A percentile compares a stretch with the other conserved stretches of the same genome.
These are phyloP conservation scores for Pangasius mekongensis DNA, from an alignment of 2,797 vertebrate genomes.

Conservation along the genomic window DNA sequence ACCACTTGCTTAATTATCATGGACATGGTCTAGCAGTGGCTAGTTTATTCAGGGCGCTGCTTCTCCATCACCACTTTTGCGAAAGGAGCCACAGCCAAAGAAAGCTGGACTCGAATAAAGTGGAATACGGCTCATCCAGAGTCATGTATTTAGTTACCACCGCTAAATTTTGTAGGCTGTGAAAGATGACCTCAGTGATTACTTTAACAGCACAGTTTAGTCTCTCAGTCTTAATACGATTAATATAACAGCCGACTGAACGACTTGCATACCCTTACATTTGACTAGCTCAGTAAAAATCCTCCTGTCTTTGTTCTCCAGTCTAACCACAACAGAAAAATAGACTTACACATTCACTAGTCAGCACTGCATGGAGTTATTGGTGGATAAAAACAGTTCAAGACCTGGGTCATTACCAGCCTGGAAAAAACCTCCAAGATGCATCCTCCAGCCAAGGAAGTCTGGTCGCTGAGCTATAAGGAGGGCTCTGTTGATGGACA, in stretches of 20 bases:
- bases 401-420: neutral
- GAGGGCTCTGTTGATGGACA: neutral
- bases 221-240: neutral
- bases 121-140: slow-evolving; percentile 5
- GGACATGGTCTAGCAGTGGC: slow-evolving; percentile 45
- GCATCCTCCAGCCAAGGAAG: neutral
- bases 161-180: slow-evolving; percentile 7
- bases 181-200: slow-evolving; percentile 36
- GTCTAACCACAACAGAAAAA: slow-evolving; percentile 16
- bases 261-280: neutral
- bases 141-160: neutral
- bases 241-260: slow-evolving; percentile 19
- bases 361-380: neutral
- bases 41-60: slow-evolving; percentile 39
- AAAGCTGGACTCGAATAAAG: neutral
- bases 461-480: neutral
- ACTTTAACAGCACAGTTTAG: slow-evolving; percentile 25
- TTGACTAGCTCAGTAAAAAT: slow-evolving; percentile 20
- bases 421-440: neutral
- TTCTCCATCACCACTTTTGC: slow-evolving; percentile 31
- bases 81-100: slow-evolving; percentile 11
- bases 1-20: slow-evolving; percentile 62
- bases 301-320: slow-evolving; percentile 7
- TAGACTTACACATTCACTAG: neutral
- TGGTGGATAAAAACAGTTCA: neutral